Base-by-base conservation (phyloP, 2,888 invertebrate genomes). In the Allacma fusca region DNA sequence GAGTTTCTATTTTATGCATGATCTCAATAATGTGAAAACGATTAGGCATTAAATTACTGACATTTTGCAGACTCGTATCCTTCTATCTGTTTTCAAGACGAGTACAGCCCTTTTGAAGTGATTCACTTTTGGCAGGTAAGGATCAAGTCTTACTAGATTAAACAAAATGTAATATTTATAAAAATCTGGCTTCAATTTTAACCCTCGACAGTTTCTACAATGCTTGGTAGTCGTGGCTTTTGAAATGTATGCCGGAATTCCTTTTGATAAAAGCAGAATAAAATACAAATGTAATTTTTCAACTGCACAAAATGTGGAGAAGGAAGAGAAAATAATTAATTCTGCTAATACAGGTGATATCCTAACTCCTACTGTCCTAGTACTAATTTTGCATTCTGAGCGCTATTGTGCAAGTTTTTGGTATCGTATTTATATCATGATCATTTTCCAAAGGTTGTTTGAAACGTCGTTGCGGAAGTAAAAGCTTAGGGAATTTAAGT, bases 91-190 rank as follows among this genome's bases (percentile, higher is more conserved):
- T 83, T 84, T 67, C 82, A 83, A 80, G 81, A 80, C 0, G 19
- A 67, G 24, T 80, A 83, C 40, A 81, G 80, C 77, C 84, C 84
- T 12, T 84, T 83, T 77, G 84, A 84, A 50, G 80, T 80, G 0
- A 78, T 84, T 26, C 78, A 80, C 21, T 64, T 84, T 28, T 84
- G 84, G 84, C 84, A 84, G 75, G 81, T 82, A 70, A 19, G 57
- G 34, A 19, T 29, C 40, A 72, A 21, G 40, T 24, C 4, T 43
- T 16, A 13, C 43, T 29, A 26, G 34, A 40, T 13, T 44, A 1
- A 24, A 57, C 9, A 7, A n/a, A 57, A 57, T 44, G 43, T 57
- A 57, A 50, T 72, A 43, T 69, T 64, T 67, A 57, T 62, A 72
- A 70, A 16, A 7, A 13, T 9, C 24, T 23, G 40, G 29, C 34